Conservation (phyloP, 2,113 vertebrate genomes). For the Polyodon spathula region DNA sequence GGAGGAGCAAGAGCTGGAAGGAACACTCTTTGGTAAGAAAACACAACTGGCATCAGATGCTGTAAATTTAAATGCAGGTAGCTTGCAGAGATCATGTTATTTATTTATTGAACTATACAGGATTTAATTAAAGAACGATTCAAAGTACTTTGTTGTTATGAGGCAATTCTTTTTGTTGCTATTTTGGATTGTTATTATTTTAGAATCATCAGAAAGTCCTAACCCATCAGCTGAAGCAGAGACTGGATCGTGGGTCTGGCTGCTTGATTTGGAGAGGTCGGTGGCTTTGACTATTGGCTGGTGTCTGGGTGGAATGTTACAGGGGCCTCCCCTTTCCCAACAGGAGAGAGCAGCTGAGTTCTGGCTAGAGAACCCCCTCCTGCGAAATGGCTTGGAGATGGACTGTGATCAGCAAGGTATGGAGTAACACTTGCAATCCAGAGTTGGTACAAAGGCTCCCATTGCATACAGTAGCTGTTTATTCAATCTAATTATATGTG, state of each 20-base stretch:
- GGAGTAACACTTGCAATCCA: too few relatives aligned
- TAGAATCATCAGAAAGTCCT: conserved; percentile 41
- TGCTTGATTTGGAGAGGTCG: conserved; percentile 62
- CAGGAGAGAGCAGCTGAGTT: conserved; percentile 54
- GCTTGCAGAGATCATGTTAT: too few relatives aligned
- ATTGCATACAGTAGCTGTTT: too few relatives aligned
- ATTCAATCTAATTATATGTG: too few relatives aligned
- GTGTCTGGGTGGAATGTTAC: conserved; percentile 63
- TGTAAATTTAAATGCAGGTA: too few relatives aligned
- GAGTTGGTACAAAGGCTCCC: too few relatives aligned
- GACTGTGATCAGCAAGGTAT: conserved; percentile 61
- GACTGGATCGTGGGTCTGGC: conserved; percentile 57
- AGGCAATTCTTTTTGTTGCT: too few relatives aligned
- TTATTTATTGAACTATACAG: too few relatives aligned
- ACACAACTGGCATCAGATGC: too few relatives aligned
- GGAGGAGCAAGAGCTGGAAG: conserved; percentile 51
- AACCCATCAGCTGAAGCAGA: conserved; percentile 15
- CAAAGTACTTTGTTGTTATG: too few relatives aligned
- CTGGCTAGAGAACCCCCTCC: conserved; percentile 60
- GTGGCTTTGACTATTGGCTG: conserved; percentile 57
- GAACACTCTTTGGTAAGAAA: not conserved
- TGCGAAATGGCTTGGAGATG: conserved; percentile 65
- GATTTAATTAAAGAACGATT: too few relatives aligned
- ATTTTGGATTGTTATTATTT: too few relatives aligned
- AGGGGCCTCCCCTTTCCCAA: conserved; percentile 47